These are phyloP conservation scores for Cassiopea andromeda DNA, from an alignment of 30 jellyfish, hydroid and myxozoan genomes.

Conservation along the genomic window DNA sequence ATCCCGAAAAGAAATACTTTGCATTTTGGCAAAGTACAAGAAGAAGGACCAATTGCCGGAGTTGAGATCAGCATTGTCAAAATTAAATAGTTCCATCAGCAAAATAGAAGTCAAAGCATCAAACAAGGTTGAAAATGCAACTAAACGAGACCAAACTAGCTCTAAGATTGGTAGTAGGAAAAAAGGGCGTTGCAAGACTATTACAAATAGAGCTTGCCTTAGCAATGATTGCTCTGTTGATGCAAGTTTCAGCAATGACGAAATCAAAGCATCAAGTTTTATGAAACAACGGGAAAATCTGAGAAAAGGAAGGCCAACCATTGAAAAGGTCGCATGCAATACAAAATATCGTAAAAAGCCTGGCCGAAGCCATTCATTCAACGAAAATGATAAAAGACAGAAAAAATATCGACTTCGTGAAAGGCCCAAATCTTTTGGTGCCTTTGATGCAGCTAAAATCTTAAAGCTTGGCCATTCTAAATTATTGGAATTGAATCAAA, in stretches of 20 bases:
- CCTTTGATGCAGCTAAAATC: constrained; percentile 3
- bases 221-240: neutral
- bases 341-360: neutral
- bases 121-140: neutral
- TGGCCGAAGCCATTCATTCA: constrained; percentile 25
- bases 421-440: constrained; percentile 39
- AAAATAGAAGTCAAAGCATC: constrained; percentile 14
- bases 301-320: neutral
- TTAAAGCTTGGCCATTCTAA: neutral
- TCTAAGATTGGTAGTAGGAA: neutral
- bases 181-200: neutral
- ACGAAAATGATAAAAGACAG: constrained; percentile 2
- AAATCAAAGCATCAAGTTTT: too few species aligned
- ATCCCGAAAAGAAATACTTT: constrained; percentile 63
- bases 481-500: neutral
- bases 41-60: constrained; percentile 1
- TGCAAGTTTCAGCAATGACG: neutral
- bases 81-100: constrained; percentile 16
- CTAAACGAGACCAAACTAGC: neutral
- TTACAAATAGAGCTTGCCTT: too few species aligned
- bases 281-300: neutral
- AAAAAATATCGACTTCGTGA: neutral
- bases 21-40: constrained; percentile 57
- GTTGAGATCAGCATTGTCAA: constrained; percentile 22
- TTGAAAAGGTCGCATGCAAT: neutral